Conservation (phyloP, 2,113 vertebrate genomes). For the Oenanthe oenanthe region DNA sequence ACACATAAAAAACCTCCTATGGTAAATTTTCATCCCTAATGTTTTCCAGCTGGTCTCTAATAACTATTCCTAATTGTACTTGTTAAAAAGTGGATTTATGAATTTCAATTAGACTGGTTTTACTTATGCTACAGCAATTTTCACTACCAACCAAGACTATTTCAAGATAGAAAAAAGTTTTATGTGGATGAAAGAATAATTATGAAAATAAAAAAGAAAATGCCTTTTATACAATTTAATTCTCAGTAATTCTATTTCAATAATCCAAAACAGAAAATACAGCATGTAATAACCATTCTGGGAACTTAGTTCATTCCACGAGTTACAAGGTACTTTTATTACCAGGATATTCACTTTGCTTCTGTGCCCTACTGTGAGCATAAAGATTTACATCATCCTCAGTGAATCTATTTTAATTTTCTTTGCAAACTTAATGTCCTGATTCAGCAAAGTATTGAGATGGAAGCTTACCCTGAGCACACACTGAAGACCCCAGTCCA, state of each 20-base stretch:
- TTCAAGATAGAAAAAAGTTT: conserved; percentile 57
- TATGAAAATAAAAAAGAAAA: conserved; percentile 72
- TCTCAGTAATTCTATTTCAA: conserved; percentile 56
- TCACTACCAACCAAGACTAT: conserved; percentile 33
- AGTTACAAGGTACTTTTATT: conserved; percentile 38
- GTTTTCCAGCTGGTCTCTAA: conserved; percentile 73
- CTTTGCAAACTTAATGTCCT: conserved; percentile 31
- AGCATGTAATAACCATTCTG: conserved; percentile 37
- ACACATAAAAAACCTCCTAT: conserved; percentile 59
- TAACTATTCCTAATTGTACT: conserved; percentile 78
- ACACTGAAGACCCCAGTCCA: not conserved
- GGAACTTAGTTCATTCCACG: conserved; percentile 31
- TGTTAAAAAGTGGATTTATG: conserved; percentile 80
- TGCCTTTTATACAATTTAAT: conserved; percentile 32
- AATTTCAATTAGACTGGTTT: conserved; percentile 74
- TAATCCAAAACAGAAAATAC: conserved; percentile 43
- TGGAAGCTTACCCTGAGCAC: not conserved
- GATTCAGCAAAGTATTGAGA: conserved; percentile 34
- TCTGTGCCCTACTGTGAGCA: not conserved
- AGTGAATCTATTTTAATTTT: conserved; percentile 40
- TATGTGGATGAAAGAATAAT: conserved; percentile 70
- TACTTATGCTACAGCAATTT: conserved; percentile 55
- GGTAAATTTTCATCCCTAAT: conserved; percentile 60
- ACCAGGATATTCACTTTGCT: conserved; percentile 24
- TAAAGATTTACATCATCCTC: conserved; percentile 31